Evolutionary conservation across 2,888 invertebrate species (phyloP).

Genomic region (Rhingia campestris): DNA sequence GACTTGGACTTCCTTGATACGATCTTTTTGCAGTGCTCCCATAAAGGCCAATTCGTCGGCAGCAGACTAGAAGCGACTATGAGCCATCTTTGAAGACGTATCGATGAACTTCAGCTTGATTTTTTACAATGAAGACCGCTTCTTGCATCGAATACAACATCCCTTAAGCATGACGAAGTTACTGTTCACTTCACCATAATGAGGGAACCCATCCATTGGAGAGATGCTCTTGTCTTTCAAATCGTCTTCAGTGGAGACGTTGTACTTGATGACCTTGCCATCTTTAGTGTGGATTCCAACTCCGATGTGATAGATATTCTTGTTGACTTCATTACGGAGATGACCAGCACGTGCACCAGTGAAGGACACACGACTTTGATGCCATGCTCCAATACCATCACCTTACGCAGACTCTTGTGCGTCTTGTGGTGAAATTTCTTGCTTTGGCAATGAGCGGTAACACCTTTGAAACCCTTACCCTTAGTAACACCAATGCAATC

Average conservation of each 20-base stretch:
- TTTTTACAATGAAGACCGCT: constrained; percentile 97
- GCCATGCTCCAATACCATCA: too few species aligned
- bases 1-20: too few species aligned
- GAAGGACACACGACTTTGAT: constrained; percentile 92
- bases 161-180: constrained; percentile 99
- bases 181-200: constrained; percentile 99
- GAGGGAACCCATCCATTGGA: constrained; percentile 99
- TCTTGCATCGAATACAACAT: constrained; percentile 93
- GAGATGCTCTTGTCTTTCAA: constrained; percentile 88
- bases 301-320: constrained; percentile 96
- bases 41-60: too few species aligned
- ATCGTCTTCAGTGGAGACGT: constrained; percentile 96
- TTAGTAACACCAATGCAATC: constrained; percentile 95
- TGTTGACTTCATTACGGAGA: too few species aligned
- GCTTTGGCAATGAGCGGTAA: constrained; percentile 99
- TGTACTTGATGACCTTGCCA: constrained; percentile 98
- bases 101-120: constrained; percentile 97
- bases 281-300: constrained; percentile 79
- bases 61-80: too few species aligned
- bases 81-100: too few species aligned
- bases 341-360: constrained; percentile 94
- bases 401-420: constrained; percentile 99
- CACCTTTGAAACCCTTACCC: constrained; percentile 99
- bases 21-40: too few species aligned
- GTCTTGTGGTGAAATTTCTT: constrained; percentile 99